Conservation (phyloP, 2,113 vertebrate genomes). For the Coregonus clupeaformis region DNA sequence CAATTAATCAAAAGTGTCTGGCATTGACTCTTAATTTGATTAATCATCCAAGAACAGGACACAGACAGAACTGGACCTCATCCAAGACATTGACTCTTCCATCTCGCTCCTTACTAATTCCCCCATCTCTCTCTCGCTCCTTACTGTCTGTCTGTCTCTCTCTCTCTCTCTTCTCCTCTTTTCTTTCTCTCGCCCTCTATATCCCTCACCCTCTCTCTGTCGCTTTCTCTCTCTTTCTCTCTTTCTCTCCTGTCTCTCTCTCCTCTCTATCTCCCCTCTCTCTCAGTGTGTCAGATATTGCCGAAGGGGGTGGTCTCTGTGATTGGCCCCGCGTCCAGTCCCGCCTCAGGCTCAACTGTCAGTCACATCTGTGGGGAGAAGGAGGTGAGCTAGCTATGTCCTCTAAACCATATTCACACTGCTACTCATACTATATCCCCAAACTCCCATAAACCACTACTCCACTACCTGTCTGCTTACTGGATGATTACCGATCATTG, state of each 20-base stretch:
- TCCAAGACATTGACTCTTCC: constrained; percentile 11
- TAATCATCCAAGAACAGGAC: constrained; percentile 31
- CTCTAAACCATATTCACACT: too few species aligned
- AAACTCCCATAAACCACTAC: too few species aligned
- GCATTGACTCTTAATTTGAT: constrained; percentile 44
- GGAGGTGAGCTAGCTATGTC: constrained; percentile 73
- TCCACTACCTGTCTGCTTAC: too few species aligned
- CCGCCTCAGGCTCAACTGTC: constrained; percentile 85
- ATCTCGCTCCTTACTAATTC: neutral
- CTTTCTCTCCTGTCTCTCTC: too few species aligned
- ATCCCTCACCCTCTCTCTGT: too few species aligned
- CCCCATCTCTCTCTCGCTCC: neutral
- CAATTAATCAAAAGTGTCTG: constrained; percentile 40
- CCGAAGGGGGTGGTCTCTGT: constrained; percentile 88
- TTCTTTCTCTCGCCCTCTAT: neutral
- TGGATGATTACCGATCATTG: too few species aligned
- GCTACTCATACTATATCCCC: too few species aligned
- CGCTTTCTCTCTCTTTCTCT: too few species aligned
- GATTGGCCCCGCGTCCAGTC: constrained; percentile 85
- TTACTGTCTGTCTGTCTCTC: constrained; percentile 15
- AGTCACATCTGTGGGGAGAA: constrained; percentile 94
- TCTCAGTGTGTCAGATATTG: constrained; percentile 87
- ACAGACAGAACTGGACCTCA: constrained; percentile 29
- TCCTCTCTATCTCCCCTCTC: neutral
- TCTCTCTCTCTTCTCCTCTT: constrained; percentile 1